A percentile compares a stretch with the other conserved stretches of the same genome.
phyloP scores from a whole-genome alignment of 2,113 vertebrate genomes.

The Panthera leo region DNA sequence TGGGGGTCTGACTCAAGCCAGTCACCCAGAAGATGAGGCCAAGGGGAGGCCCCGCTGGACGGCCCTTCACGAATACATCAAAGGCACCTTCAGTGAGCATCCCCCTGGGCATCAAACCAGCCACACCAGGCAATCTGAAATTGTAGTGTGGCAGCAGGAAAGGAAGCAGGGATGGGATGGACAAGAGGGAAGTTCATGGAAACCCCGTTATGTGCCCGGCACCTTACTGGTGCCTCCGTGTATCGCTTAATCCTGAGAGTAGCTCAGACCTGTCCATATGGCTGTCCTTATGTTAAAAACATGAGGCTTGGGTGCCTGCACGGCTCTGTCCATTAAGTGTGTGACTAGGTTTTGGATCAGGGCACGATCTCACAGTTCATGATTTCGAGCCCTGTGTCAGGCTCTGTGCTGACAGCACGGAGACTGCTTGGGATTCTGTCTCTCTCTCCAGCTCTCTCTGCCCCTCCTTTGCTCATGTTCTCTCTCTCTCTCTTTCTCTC shows the following conservation, averaged over 20 bases:
- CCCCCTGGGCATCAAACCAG: not conserved
- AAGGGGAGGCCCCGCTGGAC: not conserved
- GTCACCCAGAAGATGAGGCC: not conserved
- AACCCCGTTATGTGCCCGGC: not conserved
- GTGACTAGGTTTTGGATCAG: too few species aligned
- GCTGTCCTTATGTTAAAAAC: not conserved
- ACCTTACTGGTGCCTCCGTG: fast-evolving
- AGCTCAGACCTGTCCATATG: not conserved
- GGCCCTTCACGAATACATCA: not conserved
- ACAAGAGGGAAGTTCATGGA: fast-evolving
- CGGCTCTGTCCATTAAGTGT: too few species aligned
- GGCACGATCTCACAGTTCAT: too few species aligned
- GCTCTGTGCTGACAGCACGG: too few species aligned
- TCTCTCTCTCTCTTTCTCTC: too few species aligned
- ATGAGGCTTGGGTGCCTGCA: fast-evolving
- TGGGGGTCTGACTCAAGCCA: not conserved
- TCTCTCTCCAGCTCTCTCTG: too few species aligned
- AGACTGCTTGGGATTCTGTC: too few species aligned
- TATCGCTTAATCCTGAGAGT: fast-evolving
- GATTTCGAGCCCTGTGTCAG: too few species aligned
- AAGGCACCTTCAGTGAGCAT: not conserved
- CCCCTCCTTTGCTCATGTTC: too few species aligned
- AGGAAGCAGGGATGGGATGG: not conserved
- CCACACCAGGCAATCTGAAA: not conserved
- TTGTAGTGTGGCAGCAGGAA: not conserved